Percentiles rank a stretch among this genome's conserved stretches.
Evolutionary conservation across 2,888 invertebrate genomes (phyloP).

Genomic region (Ichneumoninae sp.): DNA sequence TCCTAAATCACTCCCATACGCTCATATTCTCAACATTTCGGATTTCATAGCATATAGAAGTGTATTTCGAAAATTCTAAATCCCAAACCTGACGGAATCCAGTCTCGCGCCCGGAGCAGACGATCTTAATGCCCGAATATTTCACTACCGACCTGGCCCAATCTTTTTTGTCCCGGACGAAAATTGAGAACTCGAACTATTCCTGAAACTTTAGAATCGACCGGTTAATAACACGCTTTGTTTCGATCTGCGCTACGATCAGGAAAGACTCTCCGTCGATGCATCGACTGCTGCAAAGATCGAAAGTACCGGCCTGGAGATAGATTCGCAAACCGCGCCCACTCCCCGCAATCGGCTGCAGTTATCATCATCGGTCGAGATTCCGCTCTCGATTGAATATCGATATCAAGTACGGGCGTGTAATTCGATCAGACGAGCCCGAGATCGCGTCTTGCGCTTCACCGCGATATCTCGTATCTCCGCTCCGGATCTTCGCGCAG

Average conservation of each 20-base stretch:
- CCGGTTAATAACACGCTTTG: neutral
- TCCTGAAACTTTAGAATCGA: neutral
- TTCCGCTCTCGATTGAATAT: slow-evolving; percentile 30
- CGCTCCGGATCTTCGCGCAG: slow-evolving; percentile 63
- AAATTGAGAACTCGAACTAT: neutral
- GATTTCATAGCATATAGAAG: too few relatives aligned
- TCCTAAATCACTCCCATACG: too few relatives aligned
- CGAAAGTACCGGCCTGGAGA: neutral
- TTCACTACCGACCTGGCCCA: slow-evolving; percentile 18
- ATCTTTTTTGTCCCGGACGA: neutral
- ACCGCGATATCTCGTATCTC: slow-evolving; percentile 41
- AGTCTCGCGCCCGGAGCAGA: slow-evolving; percentile 6
- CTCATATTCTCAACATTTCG: too few relatives aligned
- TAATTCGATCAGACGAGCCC: slow-evolving; percentile 13
- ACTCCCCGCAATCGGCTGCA: neutral
- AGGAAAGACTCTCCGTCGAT: neutral
- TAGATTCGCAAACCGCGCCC: neutral
- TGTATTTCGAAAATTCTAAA: too few relatives aligned
- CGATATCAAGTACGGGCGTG: neutral
- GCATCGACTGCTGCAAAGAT: neutral
- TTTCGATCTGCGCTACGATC: neutral
- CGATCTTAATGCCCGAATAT: slow-evolving; percentile 34
- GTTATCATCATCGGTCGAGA: slow-evolving; percentile 26
- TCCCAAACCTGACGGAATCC: neutral
- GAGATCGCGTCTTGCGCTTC: neutral